Percentiles rank a stretch among this genome's conserved stretches.
These are phyloP conservation scores for Amblyteles armatorius DNA, from an alignment of 2,888 invertebrate genomes.

Conservation along the genomic window DNA sequence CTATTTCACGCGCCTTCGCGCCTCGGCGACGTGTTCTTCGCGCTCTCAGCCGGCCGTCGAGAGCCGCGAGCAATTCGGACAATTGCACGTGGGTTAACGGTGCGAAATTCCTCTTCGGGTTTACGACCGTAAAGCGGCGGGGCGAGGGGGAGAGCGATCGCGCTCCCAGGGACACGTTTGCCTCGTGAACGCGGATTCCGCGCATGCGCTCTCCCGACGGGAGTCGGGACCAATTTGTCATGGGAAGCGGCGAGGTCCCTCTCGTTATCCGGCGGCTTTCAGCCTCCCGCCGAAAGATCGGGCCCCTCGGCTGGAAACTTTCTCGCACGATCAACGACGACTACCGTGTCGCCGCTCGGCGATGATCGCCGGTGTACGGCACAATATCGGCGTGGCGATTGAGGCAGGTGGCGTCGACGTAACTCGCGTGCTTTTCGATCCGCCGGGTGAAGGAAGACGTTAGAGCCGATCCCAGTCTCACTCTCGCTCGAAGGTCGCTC, in stretches of 20 bases:
- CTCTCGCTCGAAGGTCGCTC: slow-evolving; percentile 67
- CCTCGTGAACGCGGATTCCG: neutral
- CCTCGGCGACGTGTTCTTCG: slow-evolving; percentile 12
- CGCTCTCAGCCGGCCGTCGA: neutral
- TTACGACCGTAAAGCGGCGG: slow-evolving; percentile 36
- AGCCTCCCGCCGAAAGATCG: neutral
- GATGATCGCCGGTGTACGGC: neutral
- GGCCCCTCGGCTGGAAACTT: neutral
- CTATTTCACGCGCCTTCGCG: slow-evolving; percentile 18
- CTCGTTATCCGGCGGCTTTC: neutral
- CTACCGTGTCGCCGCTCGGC: neutral
- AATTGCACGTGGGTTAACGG: slow-evolving; percentile 39
- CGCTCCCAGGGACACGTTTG: neutral
- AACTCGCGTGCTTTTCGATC: neutral
- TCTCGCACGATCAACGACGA: neutral
- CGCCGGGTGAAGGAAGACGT: slow-evolving; percentile 10
- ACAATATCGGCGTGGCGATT: slow-evolving; percentile 10
- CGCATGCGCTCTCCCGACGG: neutral
- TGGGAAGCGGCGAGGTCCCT: neutral
- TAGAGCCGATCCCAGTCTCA: slow-evolving; percentile 48
- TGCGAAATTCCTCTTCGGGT: slow-evolving; percentile 32
- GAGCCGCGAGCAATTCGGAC: slow-evolving; percentile 19
- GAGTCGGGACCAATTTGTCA: slow-evolving; percentile 2
- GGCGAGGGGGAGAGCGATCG: neutral
- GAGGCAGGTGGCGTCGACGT: neutral